Evolutionary conservation across 92 coral and sea anemone genomes (phyloP).

Genomic region (Palythoa grandiflora): DNA sequence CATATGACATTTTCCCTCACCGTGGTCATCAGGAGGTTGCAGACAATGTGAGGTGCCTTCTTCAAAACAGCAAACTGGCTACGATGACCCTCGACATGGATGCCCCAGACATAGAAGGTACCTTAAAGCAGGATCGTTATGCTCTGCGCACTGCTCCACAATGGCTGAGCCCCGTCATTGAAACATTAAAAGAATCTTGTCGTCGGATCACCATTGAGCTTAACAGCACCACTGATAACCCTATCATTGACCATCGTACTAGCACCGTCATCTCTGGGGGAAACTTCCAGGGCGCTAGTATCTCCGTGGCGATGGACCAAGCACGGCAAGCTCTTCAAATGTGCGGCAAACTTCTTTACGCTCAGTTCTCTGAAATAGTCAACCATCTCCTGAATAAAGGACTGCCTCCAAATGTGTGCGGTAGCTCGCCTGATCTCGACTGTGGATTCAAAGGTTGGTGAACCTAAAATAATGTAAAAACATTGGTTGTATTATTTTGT

Average conservation of each 20-base stretch:
- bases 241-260: conserved; percentile 52
- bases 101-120: conserved; percentile 36
- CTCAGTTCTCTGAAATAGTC: conserved; percentile 57
- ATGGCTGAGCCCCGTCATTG: conserved; percentile 60
- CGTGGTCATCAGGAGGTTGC: conserved; percentile 60
- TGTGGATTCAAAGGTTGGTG: conserved; percentile 58
- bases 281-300: conserved; percentile 60
- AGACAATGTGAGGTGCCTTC: conserved; percentile 37
- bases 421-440: conserved; percentile 50
- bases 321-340: conserved; percentile 60
- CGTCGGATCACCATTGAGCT: conserved; percentile 51
- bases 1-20: conserved; percentile 48
- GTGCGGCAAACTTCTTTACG: conserved; percentile 60
- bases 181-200: conserved; percentile 48
- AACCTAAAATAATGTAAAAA: background rate
- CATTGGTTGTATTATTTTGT: background rate
- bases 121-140: conserved; percentile 57
- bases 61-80: conserved; percentile 50
- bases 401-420: conserved; percentile 59
- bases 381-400: conserved; percentile 50
- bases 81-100: conserved; percentile 45
- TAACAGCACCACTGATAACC: conserved; percentile 57
- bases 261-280: conserved; percentile 38
- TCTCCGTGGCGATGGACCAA: conserved; percentile 61
- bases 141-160: conserved; percentile 61